A percentile compares a stretch with the other conserved stretches of the same genome.
Conservation (phyloP, 2,797 vertebrate species). For the Betta splendens region DNA sequence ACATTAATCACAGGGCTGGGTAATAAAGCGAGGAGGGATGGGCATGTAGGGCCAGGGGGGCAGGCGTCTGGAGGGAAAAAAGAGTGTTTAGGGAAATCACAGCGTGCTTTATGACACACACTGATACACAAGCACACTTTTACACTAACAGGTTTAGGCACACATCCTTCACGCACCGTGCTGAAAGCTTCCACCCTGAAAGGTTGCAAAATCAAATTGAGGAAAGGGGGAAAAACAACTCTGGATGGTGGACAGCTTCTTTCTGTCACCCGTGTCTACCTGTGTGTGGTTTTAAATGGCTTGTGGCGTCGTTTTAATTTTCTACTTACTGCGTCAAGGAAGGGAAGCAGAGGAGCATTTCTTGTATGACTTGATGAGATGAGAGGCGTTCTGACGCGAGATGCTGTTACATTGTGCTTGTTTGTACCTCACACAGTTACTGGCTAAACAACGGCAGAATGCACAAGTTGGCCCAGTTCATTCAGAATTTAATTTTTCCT, state of each 20-base stretch:
- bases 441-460: slow-evolving; percentile 27
- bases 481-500: slow-evolving; percentile 5
- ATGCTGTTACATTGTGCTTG: slow-evolving; percentile 23
- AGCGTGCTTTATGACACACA: slow-evolving; percentile 70
- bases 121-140: slow-evolving; percentile 61
- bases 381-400: slow-evolving; percentile 34
- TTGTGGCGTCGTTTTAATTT: slow-evolving; percentile 32
- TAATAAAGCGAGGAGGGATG: slow-evolving; percentile 76
- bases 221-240: slow-evolving; percentile 1
- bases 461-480: slow-evolving; percentile 17
- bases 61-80: slow-evolving; percentile 67
- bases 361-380: slow-evolving; percentile 32
- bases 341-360: slow-evolving; percentile 27
- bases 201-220: slow-evolving; percentile 41
- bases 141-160: slow-evolving; percentile 52
- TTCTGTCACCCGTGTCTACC: slow-evolving; percentile 7
- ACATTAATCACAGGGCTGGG: slow-evolving; percentile 79
- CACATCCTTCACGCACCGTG: slow-evolving; percentile 31
- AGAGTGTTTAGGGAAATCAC: slow-evolving; percentile 80
- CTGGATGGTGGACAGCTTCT: background rate
- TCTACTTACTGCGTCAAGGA: slow-evolving; percentile 48
- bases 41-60: slow-evolving; percentile 67
- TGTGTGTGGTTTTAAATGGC: slow-evolving; percentile 21
- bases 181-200: slow-evolving; percentile 30
- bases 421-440: slow-evolving; percentile 1